Evolutionary conservation across 1,140 invertebrate species (phyloP), one percentile per base, ranked within the genome.

Genomic region (Rhysida immarginata): DNA sequence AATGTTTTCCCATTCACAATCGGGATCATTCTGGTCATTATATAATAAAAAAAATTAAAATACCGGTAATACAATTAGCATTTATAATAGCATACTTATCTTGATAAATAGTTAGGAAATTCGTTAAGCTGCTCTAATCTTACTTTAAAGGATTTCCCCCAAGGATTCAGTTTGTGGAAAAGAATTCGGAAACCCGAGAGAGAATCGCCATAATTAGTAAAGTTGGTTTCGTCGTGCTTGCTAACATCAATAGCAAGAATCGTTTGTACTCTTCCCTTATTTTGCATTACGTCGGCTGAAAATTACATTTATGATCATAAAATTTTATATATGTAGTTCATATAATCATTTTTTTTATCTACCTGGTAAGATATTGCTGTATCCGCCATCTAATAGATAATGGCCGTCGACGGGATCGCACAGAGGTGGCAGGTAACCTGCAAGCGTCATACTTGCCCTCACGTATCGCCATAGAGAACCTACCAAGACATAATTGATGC

Each of bases 331-430:
- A 8, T 35, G 5, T 35, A 35, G 5, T 35, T 16, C 29, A 8
- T 35, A 8, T 8, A 35, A 35, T 35, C 16, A 35, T 8, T 35
- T 5, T 35, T 35, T 5, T 35, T 16, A 16, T 13, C 21, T 46
- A 94, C 93, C 94, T 85, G 96, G 96, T 67, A 99, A 80, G 78
- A 99, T 99, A 83, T 99, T 99, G 75, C 96, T 91, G 80, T 99
- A 99, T 74, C 96, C 96, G 73, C 96, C 96, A 78, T 99, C 96
- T 68, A 99, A 82, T 63, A 99, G 81, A 65, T 96, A 81, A 79
- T 99, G 95, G 67, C 92, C 93, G 78, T 98, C 94, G 68, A 81
- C 77, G 51, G 95, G 95, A 77, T 99, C 96, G 78, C 96, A 99
- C 65, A 99, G 77, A 53, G 95, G 94, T 65, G 95, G 95, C 81